Percentiles rank a stretch among this genome's conserved stretches.
These are phyloP conservation scores for Drosophila algonquin DNA, from an alignment of 2,888 invertebrate species.

Conservation along the genomic window DNA sequence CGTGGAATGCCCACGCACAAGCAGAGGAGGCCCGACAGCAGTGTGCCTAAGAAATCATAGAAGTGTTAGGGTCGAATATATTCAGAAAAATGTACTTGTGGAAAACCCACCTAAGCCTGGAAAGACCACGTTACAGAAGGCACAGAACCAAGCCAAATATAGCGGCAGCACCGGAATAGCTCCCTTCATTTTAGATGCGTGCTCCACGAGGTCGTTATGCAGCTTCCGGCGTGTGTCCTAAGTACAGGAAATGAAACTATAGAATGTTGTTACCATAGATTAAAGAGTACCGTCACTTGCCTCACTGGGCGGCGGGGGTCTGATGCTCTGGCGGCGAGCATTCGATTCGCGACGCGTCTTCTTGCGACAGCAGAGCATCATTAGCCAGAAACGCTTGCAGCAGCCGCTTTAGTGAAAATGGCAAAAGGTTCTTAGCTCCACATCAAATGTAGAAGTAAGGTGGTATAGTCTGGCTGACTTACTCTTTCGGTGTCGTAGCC, in stretches of 20 bases:
- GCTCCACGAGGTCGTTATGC: slow-evolving; percentile 91
- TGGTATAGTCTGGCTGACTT: slow-evolving; percentile 28
- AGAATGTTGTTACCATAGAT: neutral
- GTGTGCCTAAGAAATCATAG: slow-evolving; percentile 87
- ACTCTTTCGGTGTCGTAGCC: slow-evolving; percentile 54
- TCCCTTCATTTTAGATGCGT: slow-evolving; percentile 93
- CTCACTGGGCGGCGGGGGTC: slow-evolving; percentile 85
- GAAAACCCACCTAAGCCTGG: slow-evolving; percentile 89
- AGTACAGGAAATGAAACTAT: slow-evolving; percentile 34
- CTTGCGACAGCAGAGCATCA: slow-evolving; percentile 84
- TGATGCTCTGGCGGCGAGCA: slow-evolving; percentile 86
- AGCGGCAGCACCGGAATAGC: slow-evolving; percentile 96
- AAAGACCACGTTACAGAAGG: slow-evolving; percentile 91
- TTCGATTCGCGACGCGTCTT: slow-evolving; percentile 79
- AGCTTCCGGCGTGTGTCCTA: slow-evolving; percentile 91
- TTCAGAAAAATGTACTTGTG: neutral
- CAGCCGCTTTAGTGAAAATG: slow-evolving; percentile 75
- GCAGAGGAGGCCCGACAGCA: slow-evolving; percentile 94
- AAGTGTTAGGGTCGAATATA: neutral
- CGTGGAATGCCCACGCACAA: slow-evolving; percentile 95
- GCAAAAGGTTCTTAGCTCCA: too few species aligned
- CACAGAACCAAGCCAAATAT: slow-evolving; percentile 93
- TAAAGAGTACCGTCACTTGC: slow-evolving; percentile 28
- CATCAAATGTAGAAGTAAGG: neutral
- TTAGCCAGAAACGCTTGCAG: slow-evolving; percentile 80